Evolutionary conservation across 2,888 invertebrate species (phyloP).

Genomic region (Campoplex capitator): DNA sequence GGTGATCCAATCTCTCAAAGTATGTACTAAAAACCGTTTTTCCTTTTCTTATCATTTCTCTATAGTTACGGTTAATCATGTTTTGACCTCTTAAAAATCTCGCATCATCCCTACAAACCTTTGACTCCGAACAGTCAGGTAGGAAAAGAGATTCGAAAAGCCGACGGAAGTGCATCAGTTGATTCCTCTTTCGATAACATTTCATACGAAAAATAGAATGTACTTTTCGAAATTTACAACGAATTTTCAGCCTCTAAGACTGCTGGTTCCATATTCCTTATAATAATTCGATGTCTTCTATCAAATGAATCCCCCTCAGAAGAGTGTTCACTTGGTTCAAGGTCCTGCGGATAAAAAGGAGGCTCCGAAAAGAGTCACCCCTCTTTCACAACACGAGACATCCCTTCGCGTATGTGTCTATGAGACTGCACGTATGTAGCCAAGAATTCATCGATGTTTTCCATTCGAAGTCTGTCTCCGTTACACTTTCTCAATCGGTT

Average conservation of each 20-base stretch:
- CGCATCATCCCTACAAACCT: background rate
- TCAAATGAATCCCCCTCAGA: conserved; percentile 31
- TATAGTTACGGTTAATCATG: background rate
- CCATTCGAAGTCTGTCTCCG: conserved; percentile 34
- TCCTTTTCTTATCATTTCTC: background rate
- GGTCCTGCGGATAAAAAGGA: conserved; percentile 53
- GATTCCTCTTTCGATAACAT: background rate
- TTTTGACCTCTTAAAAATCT: background rate
- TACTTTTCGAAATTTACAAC: background rate
- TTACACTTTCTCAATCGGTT: conserved; percentile 56
- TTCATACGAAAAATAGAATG: background rate
- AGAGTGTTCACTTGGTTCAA: conserved; percentile 44
- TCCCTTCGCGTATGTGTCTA: conserved; percentile 5
- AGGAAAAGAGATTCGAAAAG: background rate
- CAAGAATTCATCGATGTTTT: conserved; percentile 24
- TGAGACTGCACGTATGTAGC: background rate
- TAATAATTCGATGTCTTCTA: conserved; percentile 13
- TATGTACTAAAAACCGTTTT: conserved; percentile 72
- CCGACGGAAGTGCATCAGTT: background rate
- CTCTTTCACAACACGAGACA: conserved; percentile 32
- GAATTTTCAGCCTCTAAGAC: background rate
- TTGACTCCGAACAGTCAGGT: background rate
- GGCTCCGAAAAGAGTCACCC: conserved; percentile 33
- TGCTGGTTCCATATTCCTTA: background rate
- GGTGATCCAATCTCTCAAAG: conserved; percentile 82